Percentiles rank a stretch among this genome's conserved stretches.
Evolutionary conservation across 2,113 vertebrate genomes (phyloP).

Genomic region (Fukomys damarensis): DNA sequence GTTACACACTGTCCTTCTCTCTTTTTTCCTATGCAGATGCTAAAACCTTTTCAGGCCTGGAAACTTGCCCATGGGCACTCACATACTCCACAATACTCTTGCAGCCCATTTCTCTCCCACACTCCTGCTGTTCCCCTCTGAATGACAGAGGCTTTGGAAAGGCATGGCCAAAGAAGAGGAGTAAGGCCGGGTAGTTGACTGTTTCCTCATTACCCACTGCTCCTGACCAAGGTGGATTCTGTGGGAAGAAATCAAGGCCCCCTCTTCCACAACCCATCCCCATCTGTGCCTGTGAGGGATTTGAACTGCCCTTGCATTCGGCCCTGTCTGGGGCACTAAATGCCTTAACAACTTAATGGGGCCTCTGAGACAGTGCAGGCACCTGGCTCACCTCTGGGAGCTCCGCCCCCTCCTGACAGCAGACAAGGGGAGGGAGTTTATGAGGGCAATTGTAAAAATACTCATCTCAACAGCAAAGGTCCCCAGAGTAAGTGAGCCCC

Average conservation of each 20-base stretch:
- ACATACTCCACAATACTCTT: neutral
- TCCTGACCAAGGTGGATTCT: constrained; percentile 50
- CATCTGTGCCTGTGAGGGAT: constrained; percentile 77
- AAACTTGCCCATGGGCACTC: neutral
- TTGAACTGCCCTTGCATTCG: constrained; percentile 88
- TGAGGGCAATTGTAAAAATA: constrained; percentile 75
- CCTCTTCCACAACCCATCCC: constrained; percentile 46
- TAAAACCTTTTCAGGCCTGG: neutral
- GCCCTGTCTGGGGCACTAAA: constrained; percentile 78
- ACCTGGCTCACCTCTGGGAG: constrained; percentile 55
- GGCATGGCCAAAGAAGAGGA: neutral
- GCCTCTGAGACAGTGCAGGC: neutral
- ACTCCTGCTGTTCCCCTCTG: neutral
- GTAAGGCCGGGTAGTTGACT: neutral
- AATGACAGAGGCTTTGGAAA: neutral
- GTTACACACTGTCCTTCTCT: neutral
- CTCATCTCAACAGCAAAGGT: constrained; percentile 62
- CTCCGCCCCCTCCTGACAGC: constrained; percentile 22
- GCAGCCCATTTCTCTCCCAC: neutral
- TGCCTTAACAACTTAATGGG: constrained; percentile 87
- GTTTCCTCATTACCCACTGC: neutral
- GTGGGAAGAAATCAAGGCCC: constrained; percentile 30
- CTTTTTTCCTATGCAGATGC: neutral
- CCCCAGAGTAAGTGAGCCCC: constrained; percentile 13
- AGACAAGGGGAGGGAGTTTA: constrained; percentile 46